Evolutionary conservation across 2,888 invertebrate genomes (phyloP), one percentile per base, ranked within the genome.

Genomic region (Harpalus rubripes): DNA sequence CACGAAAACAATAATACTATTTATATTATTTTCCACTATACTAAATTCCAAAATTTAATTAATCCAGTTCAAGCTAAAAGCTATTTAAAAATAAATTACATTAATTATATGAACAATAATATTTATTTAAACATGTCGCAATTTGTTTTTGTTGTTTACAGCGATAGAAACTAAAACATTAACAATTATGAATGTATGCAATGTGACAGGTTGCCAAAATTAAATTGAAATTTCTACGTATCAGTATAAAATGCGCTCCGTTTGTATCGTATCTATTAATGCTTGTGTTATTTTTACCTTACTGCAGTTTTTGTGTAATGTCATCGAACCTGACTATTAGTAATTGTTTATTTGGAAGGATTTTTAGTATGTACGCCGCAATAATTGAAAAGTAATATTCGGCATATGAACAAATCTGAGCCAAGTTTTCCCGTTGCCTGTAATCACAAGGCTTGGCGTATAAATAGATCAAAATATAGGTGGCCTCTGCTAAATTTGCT

Each of bases 391-490:
- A 81, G 65, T 65, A 65, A 81, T 81, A 81, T 81, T 81, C 68
- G 44, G 68, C 76, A 41, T 74, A 76, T 76, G 59, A 83, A 83
- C 74, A 82, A 56, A 58, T 56, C 58, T 39, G 56, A 76, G 76
- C 83, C 74, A 83, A 76, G 16, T 58, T 76, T 59, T 74, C 76
- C 58, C 56, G 58, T 74, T 59, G 74, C 83, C 83, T 65, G 65
- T 65, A 81, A 81, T 81, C 74, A 72, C 63, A 76, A 39, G 41
- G 83, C 83, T 83, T 76, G 83, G 16, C 32, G 59, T 83, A 83
- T 59, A 83, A 83, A 83, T 83, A 83, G 83, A 83, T 41, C 22
- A 44, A 76, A 83, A 76, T 83, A 83, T 83, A 83, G 83, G 83
- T 76, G 83, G 76, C 58, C 74, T 83, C 41, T 83, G 74, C 83